Base-by-base conservation (phyloP, 2,888 invertebrate species). In the Zaprionus lineosus region DNA sequence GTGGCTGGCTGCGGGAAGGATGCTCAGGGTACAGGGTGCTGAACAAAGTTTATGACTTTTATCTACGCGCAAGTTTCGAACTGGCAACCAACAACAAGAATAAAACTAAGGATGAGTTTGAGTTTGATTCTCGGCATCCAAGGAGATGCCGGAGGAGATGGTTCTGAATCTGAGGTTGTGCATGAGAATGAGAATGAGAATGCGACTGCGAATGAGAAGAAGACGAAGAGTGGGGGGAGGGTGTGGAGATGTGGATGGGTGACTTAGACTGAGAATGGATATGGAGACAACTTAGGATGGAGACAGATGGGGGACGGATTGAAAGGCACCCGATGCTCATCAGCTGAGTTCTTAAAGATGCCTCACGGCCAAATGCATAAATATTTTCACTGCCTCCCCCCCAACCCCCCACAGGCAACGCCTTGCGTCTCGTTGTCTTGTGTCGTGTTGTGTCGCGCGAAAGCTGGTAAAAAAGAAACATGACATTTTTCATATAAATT, bases 361-460 rank as follows among this genome's bases (percentile, higher is more conserved):
- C 73, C 83, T 64, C 63, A 55, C 63, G 73, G 77, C 75, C 70
- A 82, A 78, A 67, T 78, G 75, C 77, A 82, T 78, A 77, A 78
- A 82, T 78, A 75, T 75, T 73, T 70, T 56, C 63, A 58, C 36
- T 61, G 69, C 31, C 58, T 29, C 16, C 15, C 50, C n/a, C n/a
- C n/a, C n/a, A n/a, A n/a, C n/a, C n/a, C n/a, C n/a, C n/a, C n/a
- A n/a, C n/a, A n/a, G n/a, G n/a, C n/a, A n/a, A n/a, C n/a, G n/a
- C n/a, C n/a, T n/a, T n/a, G n/a, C n/a, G n/a, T 26, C 28, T 41
- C 18, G 18, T 8, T 14, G 55, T 41, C 53, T 37, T 44, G 47
- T n/a, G 28, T 28, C 28, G 9, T 2, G 28, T 28, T n/a, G n/a
- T n/a, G 28, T 28, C 9, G 28, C 28, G 6, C n/a, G n/a, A 56